A percentile compares a stretch with the other conserved stretches of the same genome.
Evolutionary conservation across 2,888 invertebrate genomes (phyloP).

Genomic region (Athalia cordata): DNA sequence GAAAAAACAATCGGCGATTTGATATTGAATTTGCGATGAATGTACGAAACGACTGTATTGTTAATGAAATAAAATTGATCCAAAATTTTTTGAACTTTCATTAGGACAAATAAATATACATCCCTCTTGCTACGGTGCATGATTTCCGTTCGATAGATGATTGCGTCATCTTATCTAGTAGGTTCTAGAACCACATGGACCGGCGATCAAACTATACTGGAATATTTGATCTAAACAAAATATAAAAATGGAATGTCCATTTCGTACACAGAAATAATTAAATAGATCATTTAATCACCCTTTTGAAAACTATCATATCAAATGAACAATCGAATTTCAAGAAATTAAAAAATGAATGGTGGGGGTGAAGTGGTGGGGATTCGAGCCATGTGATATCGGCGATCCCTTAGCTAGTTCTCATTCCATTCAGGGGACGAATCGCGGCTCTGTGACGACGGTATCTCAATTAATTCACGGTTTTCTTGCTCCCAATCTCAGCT

Average conservation of each 20-base stretch:
- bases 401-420: conserved; percentile 50
- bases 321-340: neutral
- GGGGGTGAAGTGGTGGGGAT: conserved; percentile 46
- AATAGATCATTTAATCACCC: neutral
- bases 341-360: conserved; percentile 7
- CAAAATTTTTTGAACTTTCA: neutral
- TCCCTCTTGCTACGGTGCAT: conserved; percentile 1
- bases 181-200: conserved; percentile 56
- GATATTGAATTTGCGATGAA: neutral
- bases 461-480: conserved; percentile 53
- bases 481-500: conserved; percentile 3
- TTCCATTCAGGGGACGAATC: conserved; percentile 60
- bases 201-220: conserved; percentile 21
- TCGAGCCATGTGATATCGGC: conserved; percentile 57
- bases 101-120: neutral
- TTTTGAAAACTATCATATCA: neutral
- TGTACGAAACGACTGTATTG: neutral
- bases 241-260: neutral
- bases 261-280: neutral
- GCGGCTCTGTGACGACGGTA: conserved; percentile 58
- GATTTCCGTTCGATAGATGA: conserved; percentile 51
- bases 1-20: conserved; percentile 9
- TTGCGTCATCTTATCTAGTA: conserved; percentile 58
- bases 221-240: conserved; percentile 10
- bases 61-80: conserved; percentile 15